Evolutionary conservation across 2,113 vertebrate genomes (phyloP).

Genomic region (Upupa epops): DNA sequence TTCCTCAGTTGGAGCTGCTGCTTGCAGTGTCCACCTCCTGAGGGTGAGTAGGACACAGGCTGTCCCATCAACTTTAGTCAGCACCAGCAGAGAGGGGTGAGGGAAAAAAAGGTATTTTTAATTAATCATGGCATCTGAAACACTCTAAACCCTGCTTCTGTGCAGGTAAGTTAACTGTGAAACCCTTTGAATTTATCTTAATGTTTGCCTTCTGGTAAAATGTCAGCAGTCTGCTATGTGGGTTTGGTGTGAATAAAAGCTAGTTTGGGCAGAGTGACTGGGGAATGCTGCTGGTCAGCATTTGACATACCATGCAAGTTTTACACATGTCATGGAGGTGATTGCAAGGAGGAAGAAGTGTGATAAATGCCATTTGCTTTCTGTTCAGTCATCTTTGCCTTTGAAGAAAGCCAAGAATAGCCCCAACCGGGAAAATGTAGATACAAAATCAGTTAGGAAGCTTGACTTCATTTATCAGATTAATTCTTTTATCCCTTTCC

Average conservation of each 20-base stretch:
- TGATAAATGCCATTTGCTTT: neutral
- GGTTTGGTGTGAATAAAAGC: neutral
- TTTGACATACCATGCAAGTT: neutral
- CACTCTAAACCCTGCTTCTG: neutral
- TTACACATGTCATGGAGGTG: neutral
- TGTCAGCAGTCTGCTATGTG: neutral
- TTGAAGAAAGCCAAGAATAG: neutral
- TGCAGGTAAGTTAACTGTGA: neutral
- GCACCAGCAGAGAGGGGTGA: neutral
- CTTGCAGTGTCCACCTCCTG: neutral
- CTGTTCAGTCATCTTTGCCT: neutral
- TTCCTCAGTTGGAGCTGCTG: neutral
- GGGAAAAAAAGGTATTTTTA: neutral
- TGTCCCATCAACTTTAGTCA: fast-evolving
- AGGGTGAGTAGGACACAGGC: neutral
- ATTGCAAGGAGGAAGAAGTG: neutral
- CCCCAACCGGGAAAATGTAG: neutral
- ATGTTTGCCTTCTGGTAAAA: neutral
- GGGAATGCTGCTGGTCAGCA: neutral
- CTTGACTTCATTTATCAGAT: neutral
- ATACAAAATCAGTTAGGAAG: neutral
- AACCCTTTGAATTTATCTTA: neutral
- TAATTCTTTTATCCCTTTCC: neutral
- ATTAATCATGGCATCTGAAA: neutral
- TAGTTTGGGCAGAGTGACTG: neutral